Evolutionary conservation across 1,140 invertebrate species (phyloP).

Genomic region (Macrosteles quadrilineatus): DNA sequence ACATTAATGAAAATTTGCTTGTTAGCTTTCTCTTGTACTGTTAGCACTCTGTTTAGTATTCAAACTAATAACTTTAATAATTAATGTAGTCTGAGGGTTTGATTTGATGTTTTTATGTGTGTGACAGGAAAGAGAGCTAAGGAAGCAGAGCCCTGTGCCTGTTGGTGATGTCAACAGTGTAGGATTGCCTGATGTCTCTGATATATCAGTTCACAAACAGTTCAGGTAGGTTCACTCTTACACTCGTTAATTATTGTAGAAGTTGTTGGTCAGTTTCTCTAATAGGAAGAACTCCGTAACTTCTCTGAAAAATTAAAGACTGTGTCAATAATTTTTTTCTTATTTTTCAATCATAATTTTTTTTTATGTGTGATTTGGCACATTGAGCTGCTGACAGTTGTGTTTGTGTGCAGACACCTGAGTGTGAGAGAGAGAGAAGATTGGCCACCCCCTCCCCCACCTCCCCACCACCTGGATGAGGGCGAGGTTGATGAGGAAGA

Average conservation of each 20-base stretch:
- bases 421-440: neutral
- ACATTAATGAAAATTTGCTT: no score
- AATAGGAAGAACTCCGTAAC: no score
- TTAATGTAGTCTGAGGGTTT: no score
- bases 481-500: conserved; percentile 44
- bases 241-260: neutral
- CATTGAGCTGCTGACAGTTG: no score
- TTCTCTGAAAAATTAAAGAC: no score
- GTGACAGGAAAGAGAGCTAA: conserved; percentile 23
- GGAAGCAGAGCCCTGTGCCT: conserved; percentile 1
- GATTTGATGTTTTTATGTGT: neutral
- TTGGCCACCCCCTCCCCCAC: conserved; percentile 34
- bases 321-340: no score
- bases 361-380: no score
- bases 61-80: no score
- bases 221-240: conserved; percentile 27
- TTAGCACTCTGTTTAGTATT: no score
- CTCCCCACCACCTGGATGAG: conserved; percentile 6
- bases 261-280: no score
- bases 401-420: neutral
- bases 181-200: conserved; percentile 38
- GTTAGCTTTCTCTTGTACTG: no score
- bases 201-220: neutral
- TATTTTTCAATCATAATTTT: no score
- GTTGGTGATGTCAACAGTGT: conserved; percentile 40